Conservation (phyloP, 1,140 invertebrate genomes). For the Mesaphorura yosii region DNA sequence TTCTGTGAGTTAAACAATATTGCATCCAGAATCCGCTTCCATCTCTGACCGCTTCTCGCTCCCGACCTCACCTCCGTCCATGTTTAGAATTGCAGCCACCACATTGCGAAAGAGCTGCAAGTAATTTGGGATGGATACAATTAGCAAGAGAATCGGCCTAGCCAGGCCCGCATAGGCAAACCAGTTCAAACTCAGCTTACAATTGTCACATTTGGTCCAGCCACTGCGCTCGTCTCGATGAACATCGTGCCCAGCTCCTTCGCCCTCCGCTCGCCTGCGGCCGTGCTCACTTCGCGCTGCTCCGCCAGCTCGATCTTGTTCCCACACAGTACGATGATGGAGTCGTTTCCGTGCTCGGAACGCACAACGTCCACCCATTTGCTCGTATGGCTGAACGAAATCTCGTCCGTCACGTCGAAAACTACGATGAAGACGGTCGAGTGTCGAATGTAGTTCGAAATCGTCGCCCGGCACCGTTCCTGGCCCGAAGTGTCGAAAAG, state of each 20-base stretch:
- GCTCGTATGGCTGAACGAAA: neutral
- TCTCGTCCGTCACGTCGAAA: conserved; percentile 1
- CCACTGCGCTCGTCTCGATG: conserved; percentile 4
- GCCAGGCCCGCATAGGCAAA: neutral
- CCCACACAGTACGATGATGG: neutral
- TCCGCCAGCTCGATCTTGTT: conserved; percentile 1
- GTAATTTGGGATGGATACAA: too few species aligned
- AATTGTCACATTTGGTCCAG: conserved; percentile 5
- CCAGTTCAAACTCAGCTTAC: neutral
- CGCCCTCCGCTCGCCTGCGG: neutral
- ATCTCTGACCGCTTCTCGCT: too few species aligned
- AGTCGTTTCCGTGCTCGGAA: neutral
- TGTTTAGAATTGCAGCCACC: conserved; percentile 1
- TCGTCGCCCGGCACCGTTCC: neutral
- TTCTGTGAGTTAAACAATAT: too few species aligned
- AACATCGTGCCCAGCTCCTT: neutral
- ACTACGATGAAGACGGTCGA: conserved; percentile 3
- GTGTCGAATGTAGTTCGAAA: neutral
- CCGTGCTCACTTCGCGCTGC: neutral
- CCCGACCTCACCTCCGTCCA: too few species aligned
- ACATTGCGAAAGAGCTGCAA: conserved; percentile 3
- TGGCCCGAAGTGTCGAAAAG: conserved; percentile 1
- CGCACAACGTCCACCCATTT: conserved; percentile 5
- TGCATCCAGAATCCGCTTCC: too few species aligned
- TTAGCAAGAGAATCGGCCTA: neutral